Evolutionary conservation across 2,113 vertebrate genomes (phyloP).

Genomic region (Reinhardtius hippoglossoides): DNA sequence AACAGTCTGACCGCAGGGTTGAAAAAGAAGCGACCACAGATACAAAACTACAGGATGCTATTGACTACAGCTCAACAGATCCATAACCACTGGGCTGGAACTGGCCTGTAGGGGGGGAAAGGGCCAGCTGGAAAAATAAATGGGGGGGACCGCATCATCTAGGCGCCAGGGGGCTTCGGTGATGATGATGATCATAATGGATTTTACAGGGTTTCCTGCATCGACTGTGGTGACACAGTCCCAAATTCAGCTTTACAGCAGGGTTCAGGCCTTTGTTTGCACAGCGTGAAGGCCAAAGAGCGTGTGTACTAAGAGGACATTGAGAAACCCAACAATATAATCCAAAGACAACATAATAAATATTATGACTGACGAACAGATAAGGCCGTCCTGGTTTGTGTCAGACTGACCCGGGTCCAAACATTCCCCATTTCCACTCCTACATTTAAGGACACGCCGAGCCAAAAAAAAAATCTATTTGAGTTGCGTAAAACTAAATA

Average conservation of each 20-base stretch:
- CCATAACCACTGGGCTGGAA: slow-evolving; percentile 55
- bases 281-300: slow-evolving; percentile 33
- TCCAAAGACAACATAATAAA: slow-evolving; percentile 23
- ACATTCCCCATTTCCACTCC: neutral
- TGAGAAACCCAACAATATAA: slow-evolving; percentile 8
- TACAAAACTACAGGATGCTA: slow-evolving; percentile 57
- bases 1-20: slow-evolving; percentile 42
- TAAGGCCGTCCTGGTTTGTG: slow-evolving; percentile 16
- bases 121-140: slow-evolving; percentile 70
- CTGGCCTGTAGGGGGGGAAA: slow-evolving; percentile 34
- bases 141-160: slow-evolving; percentile 23
- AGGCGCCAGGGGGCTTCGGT: slow-evolving; percentile 28
- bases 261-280: slow-evolving; percentile 32
- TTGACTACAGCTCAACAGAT: slow-evolving; percentile 55
- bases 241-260: slow-evolving; percentile 7
- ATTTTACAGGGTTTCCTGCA: slow-evolving; percentile 44
- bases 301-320: neutral
- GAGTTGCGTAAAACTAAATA: slow-evolving; percentile 28
- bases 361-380: neutral
- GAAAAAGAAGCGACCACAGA: slow-evolving; percentile 56
- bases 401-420: neutral
- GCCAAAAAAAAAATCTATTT: neutral
- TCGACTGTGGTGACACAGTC: neutral
- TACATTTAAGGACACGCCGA: neutral
- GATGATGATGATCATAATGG: slow-evolving; percentile 49